Percentiles rank a stretch among this genome's conserved stretches.
Conservation (phyloP, 64 coral and sea anemone species). For the Montipora efflorescens region DNA sequence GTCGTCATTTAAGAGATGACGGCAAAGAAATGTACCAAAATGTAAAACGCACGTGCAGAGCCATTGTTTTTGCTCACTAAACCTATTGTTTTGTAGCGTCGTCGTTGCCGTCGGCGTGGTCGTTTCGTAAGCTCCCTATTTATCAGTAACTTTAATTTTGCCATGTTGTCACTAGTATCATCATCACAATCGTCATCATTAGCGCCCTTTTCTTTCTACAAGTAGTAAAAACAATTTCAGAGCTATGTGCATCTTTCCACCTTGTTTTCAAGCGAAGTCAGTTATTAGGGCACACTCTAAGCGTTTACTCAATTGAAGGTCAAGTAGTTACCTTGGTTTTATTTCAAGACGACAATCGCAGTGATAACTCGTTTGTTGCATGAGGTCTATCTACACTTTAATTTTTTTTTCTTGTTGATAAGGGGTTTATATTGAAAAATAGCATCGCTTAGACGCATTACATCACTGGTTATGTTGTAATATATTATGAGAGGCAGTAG, state of each 20-base stretch:
- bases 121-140: too few relatives aligned
- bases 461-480: slow-evolving; percentile 1
- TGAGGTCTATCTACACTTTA: neutral
- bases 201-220: neutral
- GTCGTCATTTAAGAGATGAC: too few relatives aligned
- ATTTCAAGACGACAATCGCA: neutral
- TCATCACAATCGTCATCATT: too few relatives aligned
- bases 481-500: slow-evolving; percentile 29
- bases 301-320: neutral
- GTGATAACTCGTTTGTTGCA: neutral
- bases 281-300: neutral
- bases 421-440: neutral
- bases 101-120: too few relatives aligned
- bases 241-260: neutral
- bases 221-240: neutral
- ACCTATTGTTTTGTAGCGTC: too few relatives aligned
- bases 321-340: neutral
- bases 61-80: too few relatives aligned
- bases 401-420: neutral
- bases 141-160: too few relatives aligned
- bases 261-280: neutral
- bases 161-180: too few relatives aligned
- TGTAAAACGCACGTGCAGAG: too few relatives aligned
- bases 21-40: too few relatives aligned
- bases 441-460: neutral